These are phyloP conservation scores for Aleiodes leptofemur DNA, from an alignment of 2,888 invertebrate species.

Conservation along the genomic window DNA sequence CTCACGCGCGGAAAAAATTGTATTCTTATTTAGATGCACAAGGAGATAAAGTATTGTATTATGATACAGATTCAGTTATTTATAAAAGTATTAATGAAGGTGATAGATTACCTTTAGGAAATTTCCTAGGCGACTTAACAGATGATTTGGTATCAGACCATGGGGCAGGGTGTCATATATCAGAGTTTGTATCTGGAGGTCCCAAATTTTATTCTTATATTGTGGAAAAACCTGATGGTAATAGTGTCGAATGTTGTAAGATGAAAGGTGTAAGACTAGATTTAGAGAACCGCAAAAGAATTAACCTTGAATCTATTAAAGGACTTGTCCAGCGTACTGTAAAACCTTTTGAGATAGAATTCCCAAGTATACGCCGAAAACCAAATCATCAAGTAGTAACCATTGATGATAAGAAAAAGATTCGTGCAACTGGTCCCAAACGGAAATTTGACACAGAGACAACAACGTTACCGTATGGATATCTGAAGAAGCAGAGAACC, in stretches of 20 bases:
- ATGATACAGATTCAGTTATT: constrained; percentile 43
- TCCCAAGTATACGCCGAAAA: constrained; percentile 1
- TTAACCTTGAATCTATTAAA: constrained; percentile 7
- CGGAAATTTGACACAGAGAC: not conserved
- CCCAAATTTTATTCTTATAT: constrained; percentile 27
- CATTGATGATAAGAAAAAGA: not conserved
- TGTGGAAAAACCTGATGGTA: constrained; percentile 5
- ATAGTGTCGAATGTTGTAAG: constrained; percentile 3
- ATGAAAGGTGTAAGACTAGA: constrained; percentile 14
- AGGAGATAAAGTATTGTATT: constrained; percentile 33
- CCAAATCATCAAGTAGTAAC: not conserved
- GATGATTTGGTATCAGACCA: constrained; percentile 37
- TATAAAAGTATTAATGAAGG: constrained; percentile 6
- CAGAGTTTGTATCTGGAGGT: constrained; percentile 29
- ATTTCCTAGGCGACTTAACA: constrained; percentile 43
- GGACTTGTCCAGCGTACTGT: not conserved
- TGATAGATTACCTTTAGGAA: not conserved
- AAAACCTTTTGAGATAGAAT: not conserved
- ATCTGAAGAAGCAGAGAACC: not conserved
- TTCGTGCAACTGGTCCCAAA: not conserved
- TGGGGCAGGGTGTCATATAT: constrained; percentile 31
- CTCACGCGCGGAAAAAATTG: constrained; percentile 26
- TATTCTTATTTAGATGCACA: not conserved
- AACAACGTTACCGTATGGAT: not conserved
- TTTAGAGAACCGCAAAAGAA: not conserved